Conservation (phyloP, 2,113 vertebrate species). For the Vireo altiloquus region DNA sequence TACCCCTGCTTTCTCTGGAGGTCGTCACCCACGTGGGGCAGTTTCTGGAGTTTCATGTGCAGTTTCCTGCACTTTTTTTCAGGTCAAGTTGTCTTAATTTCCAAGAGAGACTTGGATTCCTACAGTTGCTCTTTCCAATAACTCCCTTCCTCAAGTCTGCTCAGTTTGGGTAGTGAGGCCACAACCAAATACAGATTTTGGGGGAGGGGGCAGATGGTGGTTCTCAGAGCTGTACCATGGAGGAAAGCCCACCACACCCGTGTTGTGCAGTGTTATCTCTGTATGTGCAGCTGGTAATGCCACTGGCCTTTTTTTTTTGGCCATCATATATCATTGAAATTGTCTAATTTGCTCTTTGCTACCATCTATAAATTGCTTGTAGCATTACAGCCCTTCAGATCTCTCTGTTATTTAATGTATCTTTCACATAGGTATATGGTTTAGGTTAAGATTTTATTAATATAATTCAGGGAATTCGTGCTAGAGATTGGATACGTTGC, state of each 20-base stretch:
- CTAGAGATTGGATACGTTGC: background rate
- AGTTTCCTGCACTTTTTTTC: background rate
- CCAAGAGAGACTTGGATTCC: background rate
- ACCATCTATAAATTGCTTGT: conserved; percentile 33
- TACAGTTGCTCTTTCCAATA: background rate
- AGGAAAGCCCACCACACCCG: background rate
- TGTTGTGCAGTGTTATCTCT: background rate
- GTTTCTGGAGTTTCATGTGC: background rate
- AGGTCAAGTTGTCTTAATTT: background rate
- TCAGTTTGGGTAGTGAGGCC: background rate
- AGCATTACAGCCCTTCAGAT: conserved; percentile 17
- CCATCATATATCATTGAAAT: background rate
- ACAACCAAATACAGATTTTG: background rate
- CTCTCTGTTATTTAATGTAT: background rate
- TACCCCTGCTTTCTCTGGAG: background rate
- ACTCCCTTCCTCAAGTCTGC: background rate
- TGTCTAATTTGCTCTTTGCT: conserved; percentile 37
- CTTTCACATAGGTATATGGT: background rate
- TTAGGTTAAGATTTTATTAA: background rate
- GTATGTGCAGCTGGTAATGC: background rate
- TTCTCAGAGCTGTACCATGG: background rate
- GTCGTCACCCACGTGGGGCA: background rate
- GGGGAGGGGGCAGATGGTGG: background rate
- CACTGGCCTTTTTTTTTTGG: background rate
- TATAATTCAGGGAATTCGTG: background rate